Base-by-base conservation (phyloP, 1,140 invertebrate genomes). In the Drosophila tropicalis region DNA sequence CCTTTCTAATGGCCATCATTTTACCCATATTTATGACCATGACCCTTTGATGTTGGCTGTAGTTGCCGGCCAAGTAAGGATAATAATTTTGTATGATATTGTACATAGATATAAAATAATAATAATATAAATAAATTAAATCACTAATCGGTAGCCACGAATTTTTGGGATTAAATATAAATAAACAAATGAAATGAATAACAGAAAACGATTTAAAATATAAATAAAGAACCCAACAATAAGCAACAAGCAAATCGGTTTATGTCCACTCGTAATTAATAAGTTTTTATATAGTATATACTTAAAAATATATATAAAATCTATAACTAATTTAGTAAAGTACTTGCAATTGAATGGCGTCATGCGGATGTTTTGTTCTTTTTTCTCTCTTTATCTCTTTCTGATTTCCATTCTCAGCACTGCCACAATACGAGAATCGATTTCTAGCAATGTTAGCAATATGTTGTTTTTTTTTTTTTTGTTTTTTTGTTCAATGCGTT, bases 21-120 rank as follows among this genome's bases (percentile, higher is more conserved):
- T 32, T 90, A 70, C 84, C 87, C 5, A 41, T 91, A 6, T 82
- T 91, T 60, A 76, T 69, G 54, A 69, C 72, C 57, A 90, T 90
- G 74, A 79, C 79, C 15, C 90, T 91, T 79, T 91, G 90, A 90
- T 91, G 83, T 81, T 81, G 70, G 65, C 84, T 70, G 44, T 83
- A 82, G 44, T 77, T 64, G 62, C 54, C 75, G 70, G 67, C 51
- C 54, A 60, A 69, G 63, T 82, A 69, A 64, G 17, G 9, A 25
- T 63, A 63, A 13, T 39, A 39, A 54, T 54, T 25, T 51, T 85
- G 79, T 87, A 86, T 76, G 34, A 79, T 83, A 87, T 51, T 69
- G 74, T 86, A 86, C 15, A 77, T 86, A 86, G 60, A 85, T 82
- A 87, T 72, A 76, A 65, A 71, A 55, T 36, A 39, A 39, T 39